These are phyloP conservation scores for Galeruca laticollis DNA, from an alignment of 2,888 invertebrate species.

Conservation along the genomic window DNA sequence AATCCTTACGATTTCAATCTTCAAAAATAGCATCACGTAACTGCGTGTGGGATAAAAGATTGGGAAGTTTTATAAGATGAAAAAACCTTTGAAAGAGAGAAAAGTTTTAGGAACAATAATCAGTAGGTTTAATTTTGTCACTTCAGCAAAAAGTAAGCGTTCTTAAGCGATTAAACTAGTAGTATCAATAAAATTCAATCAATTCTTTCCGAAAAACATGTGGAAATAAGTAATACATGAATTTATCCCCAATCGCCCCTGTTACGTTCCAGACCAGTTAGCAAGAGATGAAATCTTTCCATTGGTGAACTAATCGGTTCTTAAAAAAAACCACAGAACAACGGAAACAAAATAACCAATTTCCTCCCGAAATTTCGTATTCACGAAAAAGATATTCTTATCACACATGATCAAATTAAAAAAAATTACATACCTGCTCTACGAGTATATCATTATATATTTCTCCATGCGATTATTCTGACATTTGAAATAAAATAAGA, in stretches of 20 bases:
- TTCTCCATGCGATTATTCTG: conserved; percentile 28
- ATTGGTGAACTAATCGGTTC: not conserved
- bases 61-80: no score
- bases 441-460: conserved; percentile 34
- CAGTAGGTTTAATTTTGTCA: no score
- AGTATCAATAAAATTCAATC: no score
- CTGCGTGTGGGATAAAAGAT: no score
- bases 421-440: conserved; percentile 34
- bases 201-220: no score
- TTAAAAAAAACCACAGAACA: conserved; percentile 25
- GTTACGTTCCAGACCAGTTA: not conserved
- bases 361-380: conserved; percentile 39
- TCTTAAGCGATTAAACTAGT: no score
- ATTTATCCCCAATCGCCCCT: not conserved
- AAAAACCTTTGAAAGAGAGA: no score
- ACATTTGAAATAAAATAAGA: conserved; percentile 36
- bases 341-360: conserved; percentile 39
- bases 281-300: not conserved
- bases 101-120: no score
- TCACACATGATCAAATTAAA: conserved; percentile 36
- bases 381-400: conserved; percentile 35
- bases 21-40: no score
- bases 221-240: no score
- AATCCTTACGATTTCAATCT: no score
- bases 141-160: no score